Conservation (phyloP, 2,888 invertebrate species). For the Scaptomyza flava region DNA sequence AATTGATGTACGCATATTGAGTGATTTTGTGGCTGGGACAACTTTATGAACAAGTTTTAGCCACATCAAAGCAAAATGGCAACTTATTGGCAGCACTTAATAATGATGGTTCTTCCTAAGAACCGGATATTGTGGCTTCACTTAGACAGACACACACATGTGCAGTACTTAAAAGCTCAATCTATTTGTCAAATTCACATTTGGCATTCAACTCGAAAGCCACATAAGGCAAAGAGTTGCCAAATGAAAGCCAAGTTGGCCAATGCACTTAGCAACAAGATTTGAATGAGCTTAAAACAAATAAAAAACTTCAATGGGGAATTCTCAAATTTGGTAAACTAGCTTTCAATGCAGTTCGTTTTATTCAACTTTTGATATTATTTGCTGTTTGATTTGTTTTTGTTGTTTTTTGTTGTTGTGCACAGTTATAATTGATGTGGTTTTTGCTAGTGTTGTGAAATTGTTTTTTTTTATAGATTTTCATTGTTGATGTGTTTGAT, state of each 20-base stretch:
- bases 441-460: slow-evolving; percentile 10
- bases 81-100: slow-evolving; percentile 24
- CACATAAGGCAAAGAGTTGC: slow-evolving; percentile 26
- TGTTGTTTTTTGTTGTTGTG: slow-evolving; percentile 18
- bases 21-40: slow-evolving; percentile 7
- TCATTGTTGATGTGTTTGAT: slow-evolving; percentile 35
- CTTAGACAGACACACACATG: neutral
- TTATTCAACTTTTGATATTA: slow-evolving; percentile 22
- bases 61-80: slow-evolving; percentile 45
- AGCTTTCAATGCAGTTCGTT: slow-evolving; percentile 12
- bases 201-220: slow-evolving; percentile 43
- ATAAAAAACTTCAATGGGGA: slow-evolving; percentile 6
- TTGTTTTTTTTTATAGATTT: slow-evolving; percentile 17
- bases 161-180: slow-evolving; percentile 25
- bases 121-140: slow-evolving; percentile 27
- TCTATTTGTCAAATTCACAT: slow-evolving; percentile 32
- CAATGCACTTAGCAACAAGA: slow-evolving; percentile 12
- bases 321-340: slow-evolving; percentile 12
- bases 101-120: slow-evolving; percentile 9
- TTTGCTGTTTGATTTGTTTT: slow-evolving; percentile 8
- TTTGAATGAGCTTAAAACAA: slow-evolving; percentile 7
- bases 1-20: slow-evolving; percentile 15
- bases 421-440: slow-evolving; percentile 29
- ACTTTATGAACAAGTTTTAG: slow-evolving; percentile 30
- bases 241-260: slow-evolving; percentile 16